Evolutionary conservation across 2,113 vertebrate species (phyloP), one percentile per base, ranked within the genome.

Genomic region (Entosphenus tridentatus): DNA sequence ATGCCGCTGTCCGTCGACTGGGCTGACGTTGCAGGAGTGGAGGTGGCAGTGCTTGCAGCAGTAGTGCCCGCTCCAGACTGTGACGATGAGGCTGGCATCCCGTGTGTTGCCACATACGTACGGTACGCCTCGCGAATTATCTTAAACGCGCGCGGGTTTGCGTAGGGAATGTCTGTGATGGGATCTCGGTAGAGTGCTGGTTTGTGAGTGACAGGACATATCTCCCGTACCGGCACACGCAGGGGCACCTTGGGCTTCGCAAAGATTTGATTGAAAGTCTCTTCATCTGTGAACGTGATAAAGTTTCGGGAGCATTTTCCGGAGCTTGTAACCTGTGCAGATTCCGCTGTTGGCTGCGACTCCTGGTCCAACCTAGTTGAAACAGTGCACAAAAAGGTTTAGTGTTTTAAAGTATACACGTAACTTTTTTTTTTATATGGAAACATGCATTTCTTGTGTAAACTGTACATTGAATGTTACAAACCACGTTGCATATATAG

Each of bases 81-180:
- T 39, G 39, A 39, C 39, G 39, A 39, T 39, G 78, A 72, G 16
- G 82, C 86, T 0, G 91, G 91, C 70, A 95, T 83, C 11, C 91
- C 88, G 0, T 95, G 89, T 0, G 87, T 86, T 0, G 89, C 85
- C 74, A 96, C 86, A 58, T 95, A 96, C 57, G 95, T 96, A 57
- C 86, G 82, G 76, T 95, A 95, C 1, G 90, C 87, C 69, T 96
- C 91, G 0, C 89, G 83, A 76, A 95, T 93, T 79, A 95, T 95
- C 71, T 87, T 85, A 81, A 95, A 95, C 71, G 89, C 86, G 2
- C 86, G 82, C 4, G 82, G 78, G 72, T 83, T 89, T 70, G 87
- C 83, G 1, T 95, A 96, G 1, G 89, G 89, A 70, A 95, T 95
- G 76, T 95, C 91, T 0, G 91, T 96, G 73, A 96, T 83, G 8